Evolutionary conservation across 1,140 invertebrate genomes (phyloP).

Genomic region (Platorchestia sp.): DNA sequence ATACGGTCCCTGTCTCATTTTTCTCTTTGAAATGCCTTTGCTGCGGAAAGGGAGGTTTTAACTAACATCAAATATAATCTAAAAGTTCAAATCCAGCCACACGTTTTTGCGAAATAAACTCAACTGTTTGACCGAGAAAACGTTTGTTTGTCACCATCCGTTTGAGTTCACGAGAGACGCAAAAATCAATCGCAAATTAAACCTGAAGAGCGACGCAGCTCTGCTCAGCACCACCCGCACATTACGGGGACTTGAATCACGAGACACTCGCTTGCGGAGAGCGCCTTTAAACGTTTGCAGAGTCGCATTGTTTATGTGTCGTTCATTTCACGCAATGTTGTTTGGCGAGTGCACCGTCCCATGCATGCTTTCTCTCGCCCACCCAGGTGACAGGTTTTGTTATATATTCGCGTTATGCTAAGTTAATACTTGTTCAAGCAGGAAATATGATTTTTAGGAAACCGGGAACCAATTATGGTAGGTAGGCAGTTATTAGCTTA

Average conservation of each 20-base stretch:
- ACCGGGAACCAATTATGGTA: no score
- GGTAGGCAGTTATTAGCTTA: no score
- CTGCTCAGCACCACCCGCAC: background rate
- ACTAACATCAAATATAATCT: no score
- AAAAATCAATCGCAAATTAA: background rate
- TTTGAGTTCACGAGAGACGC: background rate
- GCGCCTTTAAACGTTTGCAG: background rate
- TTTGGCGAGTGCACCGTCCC: background rate
- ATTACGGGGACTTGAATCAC: background rate
- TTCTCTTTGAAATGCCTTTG: no score
- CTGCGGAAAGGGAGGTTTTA: no score
- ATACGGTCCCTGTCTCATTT: no score
- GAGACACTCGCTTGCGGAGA: background rate
- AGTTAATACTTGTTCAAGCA: no score
- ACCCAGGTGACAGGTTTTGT: background rate
- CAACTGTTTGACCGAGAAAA: background rate
- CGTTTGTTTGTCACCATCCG: background rate
- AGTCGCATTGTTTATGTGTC: background rate
- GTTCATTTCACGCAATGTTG: background rate
- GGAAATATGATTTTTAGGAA: no score
- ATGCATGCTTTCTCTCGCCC: background rate
- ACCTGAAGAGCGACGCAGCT: no score
- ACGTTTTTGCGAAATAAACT: background rate
- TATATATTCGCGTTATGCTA: no score
- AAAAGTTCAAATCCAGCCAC: background rate